phyloP scores from a whole-genome alignment of 2,113 vertebrate genomes.

The Sarotherodon lohbergeri region DNA sequence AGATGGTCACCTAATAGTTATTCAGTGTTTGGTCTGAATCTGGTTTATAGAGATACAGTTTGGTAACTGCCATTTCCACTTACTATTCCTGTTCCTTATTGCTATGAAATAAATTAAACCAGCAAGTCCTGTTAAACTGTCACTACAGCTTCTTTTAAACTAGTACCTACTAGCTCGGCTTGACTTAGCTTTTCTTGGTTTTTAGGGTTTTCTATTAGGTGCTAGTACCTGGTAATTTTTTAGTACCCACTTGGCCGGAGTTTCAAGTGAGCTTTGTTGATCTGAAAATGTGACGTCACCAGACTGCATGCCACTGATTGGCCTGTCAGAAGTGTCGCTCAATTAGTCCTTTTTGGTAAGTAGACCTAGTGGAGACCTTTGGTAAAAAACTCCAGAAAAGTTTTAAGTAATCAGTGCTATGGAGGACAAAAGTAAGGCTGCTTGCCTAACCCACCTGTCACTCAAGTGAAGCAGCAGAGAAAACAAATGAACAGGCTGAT shows the following conservation, averaged over 20 bases:
- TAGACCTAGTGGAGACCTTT: neutral
- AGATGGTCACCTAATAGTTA: neutral
- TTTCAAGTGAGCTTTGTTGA: neutral
- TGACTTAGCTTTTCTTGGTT: neutral
- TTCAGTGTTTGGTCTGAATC: neutral
- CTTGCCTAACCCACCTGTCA: neutral
- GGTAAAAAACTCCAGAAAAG: rapidly evolving
- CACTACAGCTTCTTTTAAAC: neutral
- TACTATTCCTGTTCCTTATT: neutral
- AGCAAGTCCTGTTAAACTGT: neutral
- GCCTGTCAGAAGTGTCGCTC: neutral
- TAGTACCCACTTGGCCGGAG: neutral
- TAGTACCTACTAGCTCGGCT: neutral
- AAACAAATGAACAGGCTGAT: neutral
- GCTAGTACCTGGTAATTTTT: neutral
- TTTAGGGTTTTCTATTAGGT: neutral
- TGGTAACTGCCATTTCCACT: neutral
- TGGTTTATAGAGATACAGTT: neutral
- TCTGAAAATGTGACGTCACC: neutral
- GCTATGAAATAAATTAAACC: neutral
- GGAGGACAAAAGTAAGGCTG: neutral
- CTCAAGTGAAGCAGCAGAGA: neutral
- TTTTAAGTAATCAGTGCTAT: neutral
- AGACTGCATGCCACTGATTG: neutral
- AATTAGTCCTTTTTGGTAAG: neutral